A percentile compares a stretch with the other conserved stretches of the same genome.
Conservation (phyloP, 2,797 vertebrate species). For the Urophycis tenuis region DNA sequence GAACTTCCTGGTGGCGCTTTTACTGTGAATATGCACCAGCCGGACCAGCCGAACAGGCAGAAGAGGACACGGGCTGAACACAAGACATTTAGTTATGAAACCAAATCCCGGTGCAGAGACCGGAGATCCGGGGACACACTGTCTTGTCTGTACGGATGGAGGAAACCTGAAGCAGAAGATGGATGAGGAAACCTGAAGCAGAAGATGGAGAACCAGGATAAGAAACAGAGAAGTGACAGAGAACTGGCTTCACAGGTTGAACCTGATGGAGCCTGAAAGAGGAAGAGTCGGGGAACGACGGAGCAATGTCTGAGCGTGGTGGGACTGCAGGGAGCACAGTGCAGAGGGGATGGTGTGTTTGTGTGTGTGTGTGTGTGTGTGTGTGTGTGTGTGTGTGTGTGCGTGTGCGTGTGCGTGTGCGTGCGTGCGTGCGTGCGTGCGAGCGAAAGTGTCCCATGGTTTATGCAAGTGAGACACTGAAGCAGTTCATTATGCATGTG, state of each 20-base stretch:
- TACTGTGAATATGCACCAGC: background rate
- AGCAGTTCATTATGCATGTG: slow-evolving; percentile 25
- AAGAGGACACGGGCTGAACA: background rate
- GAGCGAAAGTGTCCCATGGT: slow-evolving; percentile 3
- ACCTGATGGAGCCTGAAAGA: background rate
- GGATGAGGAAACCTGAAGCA: background rate
- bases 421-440: slow-evolving; percentile 3
- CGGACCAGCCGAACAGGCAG: background rate
- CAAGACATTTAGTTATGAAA: background rate
- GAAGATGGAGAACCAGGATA: too few species aligned
- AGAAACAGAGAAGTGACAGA: background rate
- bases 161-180: background rate
- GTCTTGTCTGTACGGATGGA: background rate
- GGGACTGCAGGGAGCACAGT: background rate
- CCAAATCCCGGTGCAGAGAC: background rate
- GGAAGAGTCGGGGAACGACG: background rate
- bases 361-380: slow-evolving; percentile 6
- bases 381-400: slow-evolving; percentile 10
- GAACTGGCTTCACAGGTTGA: background rate
- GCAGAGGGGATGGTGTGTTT: background rate
- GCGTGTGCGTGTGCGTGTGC: background rate
- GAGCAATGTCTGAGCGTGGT: background rate
- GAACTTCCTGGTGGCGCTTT: background rate
- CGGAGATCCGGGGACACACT: background rate
- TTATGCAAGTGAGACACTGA: slow-evolving; percentile 21